Evolutionary conservation across 2,113 vertebrate genomes (phyloP).

Genomic region (Nerophis ophidion): DNA sequence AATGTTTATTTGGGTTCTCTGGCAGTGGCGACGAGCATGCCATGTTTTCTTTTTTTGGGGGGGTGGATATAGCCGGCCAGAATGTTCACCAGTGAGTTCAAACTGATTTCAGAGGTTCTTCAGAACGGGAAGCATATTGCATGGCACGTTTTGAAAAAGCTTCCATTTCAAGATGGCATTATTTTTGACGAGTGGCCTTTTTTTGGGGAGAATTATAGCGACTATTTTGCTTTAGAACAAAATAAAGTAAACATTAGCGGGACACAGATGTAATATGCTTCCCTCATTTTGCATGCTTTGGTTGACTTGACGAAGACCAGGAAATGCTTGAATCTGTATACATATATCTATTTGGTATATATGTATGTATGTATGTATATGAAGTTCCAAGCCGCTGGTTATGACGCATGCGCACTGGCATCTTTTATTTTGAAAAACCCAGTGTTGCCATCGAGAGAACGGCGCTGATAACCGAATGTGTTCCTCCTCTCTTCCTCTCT

Average conservation of each 20-base stretch:
- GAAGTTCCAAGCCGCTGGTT: conserved; percentile 25
- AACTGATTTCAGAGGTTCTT: conserved; percentile 33
- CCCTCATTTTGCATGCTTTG: conserved; percentile 66
- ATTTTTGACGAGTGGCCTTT: not conserved
- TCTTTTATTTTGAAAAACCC: not conserved
- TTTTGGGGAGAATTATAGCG: too few species aligned
- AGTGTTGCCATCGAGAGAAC: conserved; percentile 31
- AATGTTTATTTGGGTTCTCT: conserved; percentile 37
- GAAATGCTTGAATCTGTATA: conserved; percentile 51
- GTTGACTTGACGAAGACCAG: conserved; percentile 60
- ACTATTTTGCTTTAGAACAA: not conserved
- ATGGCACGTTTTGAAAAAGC: conserved; percentile 12
- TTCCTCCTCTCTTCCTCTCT: conserved; percentile 28
- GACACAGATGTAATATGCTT: conserved; percentile 56
- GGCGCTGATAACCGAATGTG: conserved; percentile 41
- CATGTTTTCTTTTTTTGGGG: conserved; percentile 51
- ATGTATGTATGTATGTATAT: conserved; percentile 50
- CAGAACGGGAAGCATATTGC: conserved; percentile 63
- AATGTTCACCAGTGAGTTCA: conserved; percentile 47
- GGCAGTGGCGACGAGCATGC: conserved; percentile 58
- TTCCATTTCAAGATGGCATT: conserved; percentile 1
- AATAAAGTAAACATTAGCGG: not conserved
- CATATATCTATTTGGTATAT: conserved; percentile 35
- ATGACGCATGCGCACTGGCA: conserved; percentile 58
- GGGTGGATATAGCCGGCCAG: conserved; percentile 35